These are phyloP conservation scores for Helleia helle DNA, from an alignment of 2,888 invertebrate genomes.

Conservation along the genomic window DNA sequence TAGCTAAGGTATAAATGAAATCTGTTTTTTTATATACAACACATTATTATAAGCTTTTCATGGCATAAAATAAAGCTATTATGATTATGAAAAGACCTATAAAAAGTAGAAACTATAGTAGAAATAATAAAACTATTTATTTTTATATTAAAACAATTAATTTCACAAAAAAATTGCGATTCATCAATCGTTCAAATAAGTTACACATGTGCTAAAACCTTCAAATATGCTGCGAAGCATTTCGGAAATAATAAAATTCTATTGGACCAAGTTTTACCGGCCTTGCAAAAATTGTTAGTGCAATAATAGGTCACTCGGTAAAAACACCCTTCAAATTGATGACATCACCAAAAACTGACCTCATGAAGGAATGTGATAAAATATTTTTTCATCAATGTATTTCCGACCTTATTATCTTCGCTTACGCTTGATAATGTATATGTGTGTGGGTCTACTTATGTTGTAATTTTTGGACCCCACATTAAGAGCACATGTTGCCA, in stretches of 20 bases:
- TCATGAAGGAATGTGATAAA: not conserved
- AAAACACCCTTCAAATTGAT: slow-evolving; percentile 17
- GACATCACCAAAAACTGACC: slow-evolving; percentile 16
- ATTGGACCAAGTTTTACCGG: slow-evolving; percentile 15
- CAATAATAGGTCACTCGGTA: slow-evolving; percentile 17
- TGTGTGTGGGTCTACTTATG: not conserved
- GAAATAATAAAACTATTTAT: too few relatives aligned
- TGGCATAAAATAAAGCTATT: too few relatives aligned
- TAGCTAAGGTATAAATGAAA: too few relatives aligned
- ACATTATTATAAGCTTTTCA: too few relatives aligned
- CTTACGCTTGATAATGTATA: not conserved
- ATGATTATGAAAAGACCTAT: too few relatives aligned
- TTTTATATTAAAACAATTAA: too few relatives aligned
- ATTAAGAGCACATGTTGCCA: slow-evolving; percentile 15
- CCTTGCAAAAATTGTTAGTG: slow-evolving; percentile 14
- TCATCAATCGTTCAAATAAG: too few relatives aligned
- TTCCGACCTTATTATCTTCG: not conserved
- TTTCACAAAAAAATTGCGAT: too few relatives aligned
- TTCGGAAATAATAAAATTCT: slow-evolving; percentile 15
- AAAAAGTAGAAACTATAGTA: too few relatives aligned
- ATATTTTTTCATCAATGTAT: not conserved
- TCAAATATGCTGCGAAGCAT: too few relatives aligned
- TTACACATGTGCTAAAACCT: too few relatives aligned
- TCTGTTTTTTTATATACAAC: too few relatives aligned
- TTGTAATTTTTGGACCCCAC: slow-evolving; percentile 1